phyloP scores from a whole-genome alignment of 2,113 vertebrate genomes.

The Phyllostomus discolor region DNA sequence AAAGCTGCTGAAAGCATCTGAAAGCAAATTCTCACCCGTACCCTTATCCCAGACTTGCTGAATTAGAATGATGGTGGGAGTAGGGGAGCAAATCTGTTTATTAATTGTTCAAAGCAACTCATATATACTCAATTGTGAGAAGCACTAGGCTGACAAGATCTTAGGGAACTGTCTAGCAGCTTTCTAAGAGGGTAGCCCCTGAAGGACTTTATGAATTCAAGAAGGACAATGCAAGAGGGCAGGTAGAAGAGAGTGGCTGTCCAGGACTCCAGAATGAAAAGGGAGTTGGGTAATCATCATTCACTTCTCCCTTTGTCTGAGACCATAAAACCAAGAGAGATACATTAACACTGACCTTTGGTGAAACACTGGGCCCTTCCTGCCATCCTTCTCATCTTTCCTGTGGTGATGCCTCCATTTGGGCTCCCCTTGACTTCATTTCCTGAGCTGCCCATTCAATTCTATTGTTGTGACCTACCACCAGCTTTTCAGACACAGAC shows the following conservation, averaged over 20 bases:
- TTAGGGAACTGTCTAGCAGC: neutral
- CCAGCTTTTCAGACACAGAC: neutral
- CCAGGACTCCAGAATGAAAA: neutral
- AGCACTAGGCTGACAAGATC: neutral
- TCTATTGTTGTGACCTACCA: neutral
- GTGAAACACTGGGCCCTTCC: neutral
- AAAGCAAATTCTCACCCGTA: neutral
- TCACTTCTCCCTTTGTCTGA: neutral
- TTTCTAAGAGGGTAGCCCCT: neutral
- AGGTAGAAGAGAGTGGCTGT: neutral
- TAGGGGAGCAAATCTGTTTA: neutral
- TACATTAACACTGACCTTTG: neutral
- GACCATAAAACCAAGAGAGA: neutral
- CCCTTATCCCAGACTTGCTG: neutral
- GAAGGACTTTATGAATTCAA: neutral
- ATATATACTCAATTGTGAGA: neutral
- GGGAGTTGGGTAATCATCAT: neutral
- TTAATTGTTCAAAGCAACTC: neutral
- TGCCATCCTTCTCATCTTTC: constrained; percentile 22
- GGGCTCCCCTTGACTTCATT: neutral
- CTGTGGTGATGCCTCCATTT: neutral
- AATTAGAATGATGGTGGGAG: neutral
- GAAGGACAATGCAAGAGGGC: neutral
- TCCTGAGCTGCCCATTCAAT: neutral
- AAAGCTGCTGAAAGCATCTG: neutral